These are phyloP conservation scores for Bos indicus DNA, from an alignment of 2,113 vertebrate species.

Conservation along the genomic window DNA sequence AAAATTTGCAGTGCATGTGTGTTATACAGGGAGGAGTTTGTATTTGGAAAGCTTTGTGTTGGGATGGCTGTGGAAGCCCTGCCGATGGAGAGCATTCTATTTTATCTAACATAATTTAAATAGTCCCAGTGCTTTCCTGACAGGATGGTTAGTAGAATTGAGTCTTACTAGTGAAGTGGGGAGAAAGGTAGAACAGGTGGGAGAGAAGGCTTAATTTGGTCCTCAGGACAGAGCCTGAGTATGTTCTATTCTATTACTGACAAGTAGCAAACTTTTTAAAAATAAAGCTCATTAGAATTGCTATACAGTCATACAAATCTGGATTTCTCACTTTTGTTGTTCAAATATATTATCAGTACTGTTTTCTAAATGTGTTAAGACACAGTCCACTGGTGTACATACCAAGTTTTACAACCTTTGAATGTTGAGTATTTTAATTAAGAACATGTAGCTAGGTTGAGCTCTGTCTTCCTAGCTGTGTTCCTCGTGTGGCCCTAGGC, in stretches of 20 bases:
- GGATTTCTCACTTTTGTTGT: not conserved
- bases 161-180: not conserved
- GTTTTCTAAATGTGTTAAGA: not conserved
- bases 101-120: not conserved
- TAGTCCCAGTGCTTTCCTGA: not conserved
- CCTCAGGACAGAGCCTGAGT: not conserved
- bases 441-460: not conserved
- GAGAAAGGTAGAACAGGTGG: not conserved
- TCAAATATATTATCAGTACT: not conserved
- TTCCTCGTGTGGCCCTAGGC: not conserved
- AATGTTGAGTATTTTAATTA: not conserved
- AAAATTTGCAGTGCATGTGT: not conserved
- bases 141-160: not conserved
- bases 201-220: not conserved
- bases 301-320: not conserved
- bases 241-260: not conserved
- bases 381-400: not conserved
- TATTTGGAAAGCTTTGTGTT: not conserved
- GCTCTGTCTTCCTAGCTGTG: not conserved
- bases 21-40: not conserved
- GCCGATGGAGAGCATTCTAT: not conserved
- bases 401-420: not conserved
- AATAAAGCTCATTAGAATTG: not conserved
- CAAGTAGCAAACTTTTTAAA: not conserved
- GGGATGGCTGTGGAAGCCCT: not conserved